A percentile compares a stretch with the other conserved stretches of the same genome.
Conservation (phyloP, 2,797 vertebrate genomes). For the Mus spretus region DNA sequence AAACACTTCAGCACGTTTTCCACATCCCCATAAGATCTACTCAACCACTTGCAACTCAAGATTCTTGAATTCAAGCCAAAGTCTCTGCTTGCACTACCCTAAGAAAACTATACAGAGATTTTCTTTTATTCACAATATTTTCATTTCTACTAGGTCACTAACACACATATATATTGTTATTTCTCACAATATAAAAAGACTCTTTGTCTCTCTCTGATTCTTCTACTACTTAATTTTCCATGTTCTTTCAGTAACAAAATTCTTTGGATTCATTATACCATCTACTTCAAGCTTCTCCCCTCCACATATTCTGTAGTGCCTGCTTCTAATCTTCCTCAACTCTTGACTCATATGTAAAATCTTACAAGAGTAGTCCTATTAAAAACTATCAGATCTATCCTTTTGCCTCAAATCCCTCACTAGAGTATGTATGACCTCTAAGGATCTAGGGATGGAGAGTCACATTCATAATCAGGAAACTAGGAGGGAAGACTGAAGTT, state of each 20-base stretch:
- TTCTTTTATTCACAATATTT: background rate
- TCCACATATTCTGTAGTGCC: background rate
- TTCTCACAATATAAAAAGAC: slow-evolving; percentile 47
- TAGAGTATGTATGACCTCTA: background rate
- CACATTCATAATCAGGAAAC: background rate
- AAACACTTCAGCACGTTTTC: background rate
- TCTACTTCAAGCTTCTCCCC: background rate
- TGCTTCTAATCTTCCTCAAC: background rate
- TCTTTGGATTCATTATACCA: background rate
- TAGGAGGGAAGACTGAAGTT: background rate
- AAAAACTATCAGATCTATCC: slow-evolving; percentile 18
- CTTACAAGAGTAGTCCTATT: background rate
- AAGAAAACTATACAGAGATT: slow-evolving; percentile 11
- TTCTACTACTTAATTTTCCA: slow-evolving; percentile 8
- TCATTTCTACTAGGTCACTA: background rate
- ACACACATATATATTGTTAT: background rate
- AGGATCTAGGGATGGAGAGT: background rate
- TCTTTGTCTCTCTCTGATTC: background rate
- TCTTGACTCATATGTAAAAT: slow-evolving; percentile 2
- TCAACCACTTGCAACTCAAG: background rate
- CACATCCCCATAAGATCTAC: background rate
- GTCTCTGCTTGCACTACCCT: background rate
- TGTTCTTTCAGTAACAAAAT: slow-evolving; percentile 10
- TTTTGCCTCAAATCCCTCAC: slow-evolving; percentile 14
- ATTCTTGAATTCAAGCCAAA: background rate